Conservation (phyloP, 2,797 vertebrate genomes). For the Chrysocyon brachyurus region DNA sequence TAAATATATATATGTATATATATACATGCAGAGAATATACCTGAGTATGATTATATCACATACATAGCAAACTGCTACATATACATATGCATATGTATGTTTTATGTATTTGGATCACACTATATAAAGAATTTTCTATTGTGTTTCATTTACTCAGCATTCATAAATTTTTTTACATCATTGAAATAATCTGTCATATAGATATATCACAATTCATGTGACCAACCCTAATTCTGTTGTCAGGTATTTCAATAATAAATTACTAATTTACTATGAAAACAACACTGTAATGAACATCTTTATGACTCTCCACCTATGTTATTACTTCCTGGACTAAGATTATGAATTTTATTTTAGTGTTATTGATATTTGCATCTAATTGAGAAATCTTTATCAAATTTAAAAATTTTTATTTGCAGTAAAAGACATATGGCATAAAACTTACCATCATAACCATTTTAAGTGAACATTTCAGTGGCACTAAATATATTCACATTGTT, state of each 20-base stretch:
- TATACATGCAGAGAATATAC: background rate
- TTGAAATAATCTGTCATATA: background rate
- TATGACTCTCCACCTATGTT: background rate
- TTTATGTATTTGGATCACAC: background rate
- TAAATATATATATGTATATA: background rate
- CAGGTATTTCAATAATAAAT: background rate
- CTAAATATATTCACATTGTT: background rate
- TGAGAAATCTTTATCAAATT: background rate
- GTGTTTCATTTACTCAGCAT: background rate
- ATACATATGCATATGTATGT: background rate
- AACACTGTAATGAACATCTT: background rate
- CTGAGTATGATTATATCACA: background rate
- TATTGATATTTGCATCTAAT: background rate
- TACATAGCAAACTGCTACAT: background rate
- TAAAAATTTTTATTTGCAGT: background rate
- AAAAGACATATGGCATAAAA: background rate
- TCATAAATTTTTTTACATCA: slow-evolving; percentile 12
- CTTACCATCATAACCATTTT: background rate
- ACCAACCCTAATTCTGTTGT: background rate
- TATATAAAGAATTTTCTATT: background rate
- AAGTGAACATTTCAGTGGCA: background rate
- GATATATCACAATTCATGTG: background rate
- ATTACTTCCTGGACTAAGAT: background rate
- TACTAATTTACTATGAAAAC: background rate
- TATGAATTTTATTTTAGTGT: background rate